phyloP scores from a whole-genome alignment of 2,797 vertebrate species.

The Heteromormyrus szaboi region DNA sequence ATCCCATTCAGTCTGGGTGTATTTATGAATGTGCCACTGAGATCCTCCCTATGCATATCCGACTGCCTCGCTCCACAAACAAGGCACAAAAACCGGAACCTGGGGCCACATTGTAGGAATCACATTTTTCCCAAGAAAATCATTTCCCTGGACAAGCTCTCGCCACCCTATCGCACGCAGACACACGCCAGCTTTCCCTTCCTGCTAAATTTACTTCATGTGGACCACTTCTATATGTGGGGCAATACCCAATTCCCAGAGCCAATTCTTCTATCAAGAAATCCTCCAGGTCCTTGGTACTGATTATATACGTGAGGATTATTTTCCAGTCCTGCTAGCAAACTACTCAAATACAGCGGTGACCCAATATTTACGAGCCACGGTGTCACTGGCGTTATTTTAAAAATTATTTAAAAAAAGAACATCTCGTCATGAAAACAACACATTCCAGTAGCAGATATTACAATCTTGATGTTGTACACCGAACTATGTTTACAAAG shows the following conservation, averaged over 20 bases:
- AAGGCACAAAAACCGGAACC: background rate
- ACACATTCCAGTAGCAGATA: background rate
- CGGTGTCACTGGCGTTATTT: background rate
- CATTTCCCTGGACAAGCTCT: background rate
- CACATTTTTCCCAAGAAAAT: background rate
- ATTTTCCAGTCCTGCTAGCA: background rate
- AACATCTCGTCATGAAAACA: background rate
- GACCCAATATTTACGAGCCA: background rate
- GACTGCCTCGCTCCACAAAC: background rate
- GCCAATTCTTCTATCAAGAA: slow-evolving; percentile 3
- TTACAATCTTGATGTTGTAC: background rate
- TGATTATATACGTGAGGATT: background rate
- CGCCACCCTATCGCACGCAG: background rate
- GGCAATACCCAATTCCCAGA: background rate
- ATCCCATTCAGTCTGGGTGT: background rate
- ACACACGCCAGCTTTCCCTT: background rate
- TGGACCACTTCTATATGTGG: background rate
- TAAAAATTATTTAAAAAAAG: background rate
- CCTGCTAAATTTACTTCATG: slow-evolving; percentile 2
- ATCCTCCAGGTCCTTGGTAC: background rate
- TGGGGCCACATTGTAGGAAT: background rate
- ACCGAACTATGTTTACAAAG: background rate
- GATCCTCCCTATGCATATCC: background rate
- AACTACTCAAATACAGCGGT: background rate
- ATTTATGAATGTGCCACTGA: background rate